Conservation (phyloP, 2,888 invertebrate genomes). For the Chirona hameri region DNA sequence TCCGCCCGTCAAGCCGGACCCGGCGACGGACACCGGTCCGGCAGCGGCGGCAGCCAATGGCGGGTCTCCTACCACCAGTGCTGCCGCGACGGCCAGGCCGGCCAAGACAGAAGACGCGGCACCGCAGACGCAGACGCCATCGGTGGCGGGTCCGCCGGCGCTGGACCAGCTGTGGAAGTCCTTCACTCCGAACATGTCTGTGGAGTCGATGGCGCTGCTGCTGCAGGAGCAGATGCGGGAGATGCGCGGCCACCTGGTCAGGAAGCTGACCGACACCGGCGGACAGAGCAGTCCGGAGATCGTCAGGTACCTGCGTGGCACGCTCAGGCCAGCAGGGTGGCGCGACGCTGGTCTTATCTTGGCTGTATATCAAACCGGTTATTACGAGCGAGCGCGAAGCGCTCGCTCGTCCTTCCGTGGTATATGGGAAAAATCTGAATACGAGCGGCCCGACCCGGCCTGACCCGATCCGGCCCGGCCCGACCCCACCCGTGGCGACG, state of each 20-base stretch:
- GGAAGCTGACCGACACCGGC: neutral
- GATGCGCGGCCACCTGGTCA: neutral
- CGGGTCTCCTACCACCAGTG: neutral
- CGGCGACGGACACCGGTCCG: too few relatives aligned
- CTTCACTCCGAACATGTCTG: neutral
- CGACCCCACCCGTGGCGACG: too few relatives aligned
- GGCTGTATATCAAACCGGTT: too few relatives aligned
- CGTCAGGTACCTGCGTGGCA: neutral
- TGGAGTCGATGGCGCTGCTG: neutral
- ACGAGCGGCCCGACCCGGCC: too few relatives aligned
- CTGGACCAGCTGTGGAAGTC: constrained; percentile 4
- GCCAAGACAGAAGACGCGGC: neutral
- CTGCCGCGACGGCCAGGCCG: neutral
- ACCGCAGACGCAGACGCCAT: neutral
- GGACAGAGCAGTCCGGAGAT: neutral
- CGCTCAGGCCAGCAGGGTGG: too few relatives aligned
- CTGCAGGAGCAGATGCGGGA: neutral
- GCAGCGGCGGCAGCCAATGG: too few relatives aligned
- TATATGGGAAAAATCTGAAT: too few relatives aligned
- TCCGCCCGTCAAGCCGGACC: too few relatives aligned
- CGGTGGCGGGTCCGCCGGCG: neutral
- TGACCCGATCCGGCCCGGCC: too few relatives aligned
- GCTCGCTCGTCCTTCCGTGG: too few relatives aligned
- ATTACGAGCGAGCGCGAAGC: too few relatives aligned
- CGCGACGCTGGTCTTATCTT: neutral